A percentile compares a stretch with the other conserved stretches of the same genome.
phyloP scores from a whole-genome alignment of 1,140 invertebrate species.

The Lanistes nyassanus region DNA sequence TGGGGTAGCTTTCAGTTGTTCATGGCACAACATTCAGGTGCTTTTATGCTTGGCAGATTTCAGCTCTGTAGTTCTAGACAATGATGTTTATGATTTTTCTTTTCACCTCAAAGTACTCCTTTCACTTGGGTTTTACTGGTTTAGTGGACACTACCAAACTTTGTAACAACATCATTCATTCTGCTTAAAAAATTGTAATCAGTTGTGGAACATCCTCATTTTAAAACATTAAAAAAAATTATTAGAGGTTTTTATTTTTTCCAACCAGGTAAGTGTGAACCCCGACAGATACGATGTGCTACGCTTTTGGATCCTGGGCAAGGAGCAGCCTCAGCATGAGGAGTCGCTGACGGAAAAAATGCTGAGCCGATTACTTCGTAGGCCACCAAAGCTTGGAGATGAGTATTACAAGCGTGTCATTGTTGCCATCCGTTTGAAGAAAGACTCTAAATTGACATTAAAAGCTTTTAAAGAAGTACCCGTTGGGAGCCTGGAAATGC shows the following conservation, averaged over 20 bases:
- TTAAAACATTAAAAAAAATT: not conserved
- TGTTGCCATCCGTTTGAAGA: constrained; percentile 59
- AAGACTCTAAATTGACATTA: constrained; percentile 60
- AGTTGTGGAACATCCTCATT: not conserved
- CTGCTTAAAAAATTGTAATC: too few species aligned
- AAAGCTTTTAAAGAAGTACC: constrained; percentile 66
- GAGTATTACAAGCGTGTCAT: constrained; percentile 63
- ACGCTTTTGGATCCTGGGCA: constrained; percentile 62
- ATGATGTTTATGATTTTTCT: too few species aligned
- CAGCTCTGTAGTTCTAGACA: too few species aligned
- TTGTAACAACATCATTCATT: too few species aligned
- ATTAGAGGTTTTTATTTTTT: constrained; percentile 16
- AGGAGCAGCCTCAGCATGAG: constrained; percentile 39
- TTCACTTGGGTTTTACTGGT: too few species aligned
- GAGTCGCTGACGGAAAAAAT: constrained; percentile 42
- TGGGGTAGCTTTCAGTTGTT: too few species aligned
- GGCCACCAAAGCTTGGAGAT: constrained; percentile 33
- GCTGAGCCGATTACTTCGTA: constrained; percentile 22
- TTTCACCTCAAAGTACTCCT: too few species aligned
- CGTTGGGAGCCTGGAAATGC: constrained; percentile 56
- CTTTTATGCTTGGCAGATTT: too few species aligned
- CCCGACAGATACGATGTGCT: constrained; percentile 60
- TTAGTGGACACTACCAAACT: too few species aligned
- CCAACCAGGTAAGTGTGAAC: constrained; percentile 57
- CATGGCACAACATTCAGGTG: too few species aligned